Evolutionary conservation across 2,888 invertebrate species (phyloP).

Genomic region (Elegia similella): DNA sequence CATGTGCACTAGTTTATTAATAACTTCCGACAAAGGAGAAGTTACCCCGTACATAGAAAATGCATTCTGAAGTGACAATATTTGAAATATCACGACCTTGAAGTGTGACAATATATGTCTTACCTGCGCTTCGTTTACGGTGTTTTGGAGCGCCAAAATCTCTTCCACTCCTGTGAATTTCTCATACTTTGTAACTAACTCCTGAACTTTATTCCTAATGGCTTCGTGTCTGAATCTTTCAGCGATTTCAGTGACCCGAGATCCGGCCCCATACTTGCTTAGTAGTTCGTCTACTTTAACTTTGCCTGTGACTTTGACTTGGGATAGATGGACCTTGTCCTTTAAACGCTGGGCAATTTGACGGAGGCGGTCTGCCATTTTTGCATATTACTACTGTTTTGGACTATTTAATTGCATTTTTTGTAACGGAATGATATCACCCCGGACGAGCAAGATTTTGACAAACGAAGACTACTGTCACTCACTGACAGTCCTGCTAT

Average conservation of each 20-base stretch:
- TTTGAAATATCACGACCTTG: constrained; percentile 1
- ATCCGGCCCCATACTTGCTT: constrained; percentile 60
- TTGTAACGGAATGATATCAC: constrained; percentile 37
- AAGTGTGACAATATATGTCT: not conserved
- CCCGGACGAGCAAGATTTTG: constrained; percentile 24
- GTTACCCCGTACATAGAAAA: not conserved
- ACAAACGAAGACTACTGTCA: not conserved
- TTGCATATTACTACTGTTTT: constrained; percentile 53
- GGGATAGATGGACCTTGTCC: constrained; percentile 57
- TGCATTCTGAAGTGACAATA: constrained; percentile 11
- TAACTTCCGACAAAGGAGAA: constrained; percentile 5
- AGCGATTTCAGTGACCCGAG: constrained; percentile 60
- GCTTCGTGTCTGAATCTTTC: constrained; percentile 63
- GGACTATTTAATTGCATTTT: constrained; percentile 37
- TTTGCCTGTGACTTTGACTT: constrained; percentile 44
- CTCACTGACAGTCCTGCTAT: not conserved
- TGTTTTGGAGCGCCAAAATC: constrained; percentile 87
- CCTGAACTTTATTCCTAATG: constrained; percentile 58
- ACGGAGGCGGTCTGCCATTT: constrained; percentile 69
- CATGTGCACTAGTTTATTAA: not conserved
- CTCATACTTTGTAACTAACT: constrained; percentile 84
- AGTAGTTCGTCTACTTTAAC: constrained; percentile 67
- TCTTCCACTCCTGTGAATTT: constrained; percentile 89
- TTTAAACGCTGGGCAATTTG: constrained; percentile 61
- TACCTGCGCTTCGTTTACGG: constrained; percentile 86